A percentile compares a stretch with the other conserved stretches of the same genome.
Conservation (phyloP, 2,113 vertebrate species). For the Pelusios castaneus region DNA sequence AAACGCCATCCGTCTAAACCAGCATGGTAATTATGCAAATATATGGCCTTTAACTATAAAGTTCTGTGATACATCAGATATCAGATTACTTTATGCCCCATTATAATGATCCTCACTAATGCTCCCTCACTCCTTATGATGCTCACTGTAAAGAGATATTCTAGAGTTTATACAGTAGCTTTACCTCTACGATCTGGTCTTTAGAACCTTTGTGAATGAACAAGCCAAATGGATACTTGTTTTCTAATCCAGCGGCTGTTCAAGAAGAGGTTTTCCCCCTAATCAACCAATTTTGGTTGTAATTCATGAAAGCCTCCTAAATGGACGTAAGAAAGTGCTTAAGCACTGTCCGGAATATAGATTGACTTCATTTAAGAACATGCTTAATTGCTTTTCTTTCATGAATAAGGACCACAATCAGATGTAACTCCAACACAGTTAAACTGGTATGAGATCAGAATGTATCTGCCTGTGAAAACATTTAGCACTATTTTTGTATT, state of each 20-base stretch:
- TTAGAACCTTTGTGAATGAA: background rate
- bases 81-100: background rate
- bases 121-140: rapidly evolving
- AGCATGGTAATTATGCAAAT: background rate
- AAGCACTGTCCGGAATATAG: background rate
- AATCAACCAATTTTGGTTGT: rapidly evolving
- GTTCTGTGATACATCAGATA: background rate
- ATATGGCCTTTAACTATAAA: rapidly evolving
- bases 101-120: background rate
- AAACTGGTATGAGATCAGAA: background rate
- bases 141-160: background rate
- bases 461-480: rapidly evolving
- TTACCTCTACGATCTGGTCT: background rate
- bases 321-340: background rate
- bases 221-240: rapidly evolving
- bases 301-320: background rate
- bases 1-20: background rate
- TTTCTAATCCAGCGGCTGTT: background rate
- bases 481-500: background rate
- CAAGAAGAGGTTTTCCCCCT: background rate
- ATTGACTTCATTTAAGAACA: rapidly evolving
- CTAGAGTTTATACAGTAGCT: rapidly evolving
- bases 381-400: rapidly evolving
- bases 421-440: rapidly evolving
- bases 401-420: rapidly evolving